phyloP scores from a whole-genome alignment of 2,797 vertebrate genomes.

The Danio choprae region DNA sequence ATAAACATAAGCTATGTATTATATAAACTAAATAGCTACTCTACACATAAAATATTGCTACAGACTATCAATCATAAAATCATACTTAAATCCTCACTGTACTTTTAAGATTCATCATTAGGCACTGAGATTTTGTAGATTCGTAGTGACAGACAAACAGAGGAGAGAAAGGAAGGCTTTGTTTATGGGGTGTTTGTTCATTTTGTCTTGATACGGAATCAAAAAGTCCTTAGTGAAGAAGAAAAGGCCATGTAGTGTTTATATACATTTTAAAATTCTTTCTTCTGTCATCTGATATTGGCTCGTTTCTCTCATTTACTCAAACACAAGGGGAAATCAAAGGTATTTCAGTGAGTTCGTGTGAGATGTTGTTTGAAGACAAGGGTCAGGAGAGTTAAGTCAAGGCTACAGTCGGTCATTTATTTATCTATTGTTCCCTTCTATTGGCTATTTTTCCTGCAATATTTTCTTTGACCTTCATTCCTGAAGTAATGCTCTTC shows the following conservation, averaged over 20 bases:
- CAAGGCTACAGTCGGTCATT: conserved; percentile 21
- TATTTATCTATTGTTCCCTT: conserved; percentile 32
- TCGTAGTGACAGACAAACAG: conserved; percentile 39
- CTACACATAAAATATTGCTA: conserved; percentile 61
- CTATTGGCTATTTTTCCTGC: neutral
- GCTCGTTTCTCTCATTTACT: conserved; percentile 28
- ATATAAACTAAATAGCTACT: conserved; percentile 51
- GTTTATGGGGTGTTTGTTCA: conserved; percentile 28
- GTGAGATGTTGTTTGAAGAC: conserved; percentile 29
- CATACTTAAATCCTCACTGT: conserved; percentile 62
- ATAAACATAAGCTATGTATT: conserved; percentile 58
- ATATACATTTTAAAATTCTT: conserved; percentile 21
- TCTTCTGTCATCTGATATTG: conserved; percentile 14
- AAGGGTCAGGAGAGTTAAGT: neutral
- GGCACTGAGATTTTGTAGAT: conserved; percentile 71
- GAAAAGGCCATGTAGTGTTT: conserved; percentile 25
- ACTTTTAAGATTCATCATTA: conserved; percentile 60
- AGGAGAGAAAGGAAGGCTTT: conserved; percentile 50
- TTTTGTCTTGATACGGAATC: conserved; percentile 34
- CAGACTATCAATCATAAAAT: conserved; percentile 50
- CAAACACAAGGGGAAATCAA: conserved; percentile 38
- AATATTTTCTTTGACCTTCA: conserved; percentile 27
- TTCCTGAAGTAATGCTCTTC: conserved; percentile 18
- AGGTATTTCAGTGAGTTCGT: conserved; percentile 35
- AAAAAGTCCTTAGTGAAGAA: conserved; percentile 3